Evolutionary conservation across 1,140 invertebrate genomes (phyloP).

Genomic region (Solenopsis fugax): DNA sequence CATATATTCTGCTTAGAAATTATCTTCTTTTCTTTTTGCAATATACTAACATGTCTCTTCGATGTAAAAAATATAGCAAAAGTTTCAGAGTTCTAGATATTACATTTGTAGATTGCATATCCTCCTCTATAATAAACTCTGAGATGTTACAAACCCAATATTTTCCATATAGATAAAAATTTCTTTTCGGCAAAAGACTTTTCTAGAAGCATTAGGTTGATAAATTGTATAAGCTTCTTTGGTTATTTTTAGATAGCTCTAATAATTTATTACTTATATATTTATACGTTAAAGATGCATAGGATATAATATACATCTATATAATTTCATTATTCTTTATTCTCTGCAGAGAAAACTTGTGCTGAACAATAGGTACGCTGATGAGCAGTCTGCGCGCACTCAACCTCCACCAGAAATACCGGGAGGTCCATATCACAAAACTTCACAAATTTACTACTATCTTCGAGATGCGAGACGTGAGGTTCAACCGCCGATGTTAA

Average conservation of each 20-base stretch:
- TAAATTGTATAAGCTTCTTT: neutral
- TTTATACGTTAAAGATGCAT: too few species aligned
- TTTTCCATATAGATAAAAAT: neutral
- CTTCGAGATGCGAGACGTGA: constrained; percentile 92
- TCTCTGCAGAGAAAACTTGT: constrained; percentile 35
- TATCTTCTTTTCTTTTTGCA: neutral
- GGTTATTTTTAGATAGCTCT: neutral
- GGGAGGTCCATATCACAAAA: constrained; percentile 91
- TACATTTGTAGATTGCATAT: neutral
- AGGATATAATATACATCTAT: neutral
- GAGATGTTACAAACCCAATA: neutral
- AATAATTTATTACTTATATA: too few species aligned
- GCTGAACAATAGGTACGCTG: constrained; percentile 88
- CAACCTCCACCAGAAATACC: constrained; percentile 92
- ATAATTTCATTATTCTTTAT: neutral
- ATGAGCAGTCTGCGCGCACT: constrained; percentile 89
- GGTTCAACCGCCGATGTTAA: constrained; percentile 89
- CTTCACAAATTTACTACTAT: constrained; percentile 93
- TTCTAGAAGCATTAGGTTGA: neutral
- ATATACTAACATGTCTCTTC: neutral
- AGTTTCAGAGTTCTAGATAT: neutral
- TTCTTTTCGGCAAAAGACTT: neutral
- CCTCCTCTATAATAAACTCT: neutral
- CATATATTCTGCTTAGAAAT: neutral
- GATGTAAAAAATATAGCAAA: neutral